These are phyloP conservation scores for Octodonta nipae DNA, from an alignment of 2,888 invertebrate genomes.

Conservation along the genomic window DNA sequence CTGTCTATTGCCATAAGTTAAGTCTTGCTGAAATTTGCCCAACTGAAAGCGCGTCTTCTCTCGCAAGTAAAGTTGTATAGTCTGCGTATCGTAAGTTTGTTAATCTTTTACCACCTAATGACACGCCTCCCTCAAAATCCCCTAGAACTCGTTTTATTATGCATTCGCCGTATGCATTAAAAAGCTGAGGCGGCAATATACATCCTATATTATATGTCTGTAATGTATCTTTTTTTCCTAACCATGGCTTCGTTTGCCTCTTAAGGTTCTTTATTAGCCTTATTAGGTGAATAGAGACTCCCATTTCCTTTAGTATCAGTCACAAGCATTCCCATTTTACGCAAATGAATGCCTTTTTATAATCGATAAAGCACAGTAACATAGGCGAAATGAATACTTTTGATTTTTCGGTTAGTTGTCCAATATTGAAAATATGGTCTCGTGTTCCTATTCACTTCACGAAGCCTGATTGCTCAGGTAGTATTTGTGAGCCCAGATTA, in stretches of 20 bases:
- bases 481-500: neutral
- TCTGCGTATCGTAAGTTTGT: conserved; percentile 1
- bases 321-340: too few relatives aligned
- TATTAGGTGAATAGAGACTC: too few relatives aligned
- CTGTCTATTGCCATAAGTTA: neutral
- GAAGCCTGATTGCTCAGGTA: neutral
- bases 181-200: neutral
- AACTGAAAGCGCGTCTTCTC: neutral
- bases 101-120: neutral
- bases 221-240: too few relatives aligned
- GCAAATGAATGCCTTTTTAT: too few relatives aligned
- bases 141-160: neutral
- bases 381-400: neutral
- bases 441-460: too few relatives aligned
- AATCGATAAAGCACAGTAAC: too few relatives aligned
- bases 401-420: neutral
- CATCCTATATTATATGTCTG: neutral
- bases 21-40: neutral
- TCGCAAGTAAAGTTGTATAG: neutral
- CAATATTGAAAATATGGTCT: neutral
- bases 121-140: neutral
- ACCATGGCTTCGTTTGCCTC: conserved; percentile 1
- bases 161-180: conserved; percentile 1
- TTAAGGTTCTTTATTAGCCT: neutral
- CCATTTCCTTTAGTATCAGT: conserved; percentile 1